Evolutionary conservation across 2,113 vertebrate genomes (phyloP).

Genomic region (Penelope pileata): DNA sequence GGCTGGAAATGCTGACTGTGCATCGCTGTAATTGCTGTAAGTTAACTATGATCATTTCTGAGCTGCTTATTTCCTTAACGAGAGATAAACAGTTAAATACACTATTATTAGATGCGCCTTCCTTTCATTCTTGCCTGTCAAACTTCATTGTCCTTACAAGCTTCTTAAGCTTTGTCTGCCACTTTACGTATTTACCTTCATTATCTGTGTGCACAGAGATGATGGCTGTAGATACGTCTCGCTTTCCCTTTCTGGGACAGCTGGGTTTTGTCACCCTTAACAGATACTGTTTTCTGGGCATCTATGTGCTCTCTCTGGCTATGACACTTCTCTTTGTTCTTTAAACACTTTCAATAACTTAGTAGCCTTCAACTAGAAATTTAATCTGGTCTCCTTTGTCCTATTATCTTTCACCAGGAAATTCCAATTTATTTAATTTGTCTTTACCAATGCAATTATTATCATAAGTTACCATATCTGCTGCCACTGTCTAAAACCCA

Average conservation of each 20-base stretch:
- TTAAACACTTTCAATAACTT: neutral
- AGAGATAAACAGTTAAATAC: neutral
- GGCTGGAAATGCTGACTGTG: neutral
- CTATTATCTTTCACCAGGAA: neutral
- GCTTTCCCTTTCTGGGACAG: neutral
- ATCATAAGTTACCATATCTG: neutral
- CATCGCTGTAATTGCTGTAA: neutral
- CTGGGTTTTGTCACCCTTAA: neutral
- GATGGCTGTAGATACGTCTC: neutral
- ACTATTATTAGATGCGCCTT: conserved; percentile 29
- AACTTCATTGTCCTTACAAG: neutral
- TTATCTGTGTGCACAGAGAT: too few species aligned
- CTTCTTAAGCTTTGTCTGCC: neutral
- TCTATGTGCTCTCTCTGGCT: neutral
- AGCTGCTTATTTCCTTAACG: conserved; percentile 43
- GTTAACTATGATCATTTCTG: neutral
- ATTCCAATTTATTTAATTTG: neutral
- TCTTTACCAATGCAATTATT: neutral
- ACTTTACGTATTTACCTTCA: neutral
- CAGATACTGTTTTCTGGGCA: neutral
- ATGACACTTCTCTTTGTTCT: neutral
- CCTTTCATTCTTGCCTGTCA: conserved; percentile 13
- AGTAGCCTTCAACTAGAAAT: neutral
- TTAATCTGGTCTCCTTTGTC: neutral
- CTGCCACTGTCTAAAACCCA: neutral